Conservation (phyloP, 1,140 invertebrate genomes). For the Halesus radiatus region DNA sequence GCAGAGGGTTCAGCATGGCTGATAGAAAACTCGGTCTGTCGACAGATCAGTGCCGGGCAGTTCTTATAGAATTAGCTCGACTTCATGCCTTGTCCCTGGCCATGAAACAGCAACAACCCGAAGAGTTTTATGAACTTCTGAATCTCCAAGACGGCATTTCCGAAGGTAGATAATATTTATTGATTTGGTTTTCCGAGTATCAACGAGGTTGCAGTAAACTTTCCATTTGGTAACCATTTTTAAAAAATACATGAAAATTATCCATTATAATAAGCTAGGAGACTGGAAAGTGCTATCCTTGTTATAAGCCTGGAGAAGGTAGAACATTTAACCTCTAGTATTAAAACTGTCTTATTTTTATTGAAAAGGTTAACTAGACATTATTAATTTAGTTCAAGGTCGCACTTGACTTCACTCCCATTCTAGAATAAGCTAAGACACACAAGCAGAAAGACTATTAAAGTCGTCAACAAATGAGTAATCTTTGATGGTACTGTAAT, state of each 20-base stretch:
- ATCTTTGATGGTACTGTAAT: too few species aligned
- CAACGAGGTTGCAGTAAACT: too few species aligned
- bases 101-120: slow-evolving; percentile 74
- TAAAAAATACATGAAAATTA: too few species aligned
- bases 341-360: slow-evolving; percentile 15
- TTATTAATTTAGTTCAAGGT: slow-evolving; percentile 17
- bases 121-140: slow-evolving; percentile 73
- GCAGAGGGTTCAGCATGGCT: slow-evolving; percentile 76
- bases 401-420: background rate
- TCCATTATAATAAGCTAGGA: too few species aligned
- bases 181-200: too few species aligned
- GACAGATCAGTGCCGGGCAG: slow-evolving; percentile 72
- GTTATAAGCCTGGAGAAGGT: background rate
- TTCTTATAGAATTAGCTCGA: slow-evolving; percentile 75
- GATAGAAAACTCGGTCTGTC: slow-evolving; percentile 76
- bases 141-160: slow-evolving; percentile 68
- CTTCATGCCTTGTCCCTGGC: slow-evolving; percentile 79
- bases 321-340: slow-evolving; percentile 8
- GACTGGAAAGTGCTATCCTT: background rate
- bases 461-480: too few species aligned
- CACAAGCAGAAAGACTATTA: too few species aligned
- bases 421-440: slow-evolving; percentile 1
- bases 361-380: slow-evolving; percentile 29
- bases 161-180: slow-evolving; percentile 61
- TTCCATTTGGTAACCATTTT: too few species aligned